Base-by-base conservation (phyloP, 2,113 vertebrate species). In the Cairina moschata region DNA sequence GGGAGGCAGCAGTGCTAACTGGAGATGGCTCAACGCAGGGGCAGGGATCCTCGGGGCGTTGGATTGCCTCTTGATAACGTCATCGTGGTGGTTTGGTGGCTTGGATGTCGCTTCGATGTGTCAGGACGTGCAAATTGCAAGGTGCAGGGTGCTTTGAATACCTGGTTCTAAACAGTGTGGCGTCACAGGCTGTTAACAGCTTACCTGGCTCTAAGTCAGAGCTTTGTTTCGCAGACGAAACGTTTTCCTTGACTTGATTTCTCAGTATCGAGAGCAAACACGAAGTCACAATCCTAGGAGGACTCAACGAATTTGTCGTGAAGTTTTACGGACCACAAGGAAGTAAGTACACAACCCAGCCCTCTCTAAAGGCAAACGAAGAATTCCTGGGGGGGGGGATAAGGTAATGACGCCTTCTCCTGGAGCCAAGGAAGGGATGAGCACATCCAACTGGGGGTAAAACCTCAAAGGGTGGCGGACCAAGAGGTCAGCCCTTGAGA, bases 321-420 rank as follows among this genome's bases (percentile, higher is more conserved):
- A 99, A 99, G 98, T 99, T 99, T 98, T 99, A 99, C 76, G 99
- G 99, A 98, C 99, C 99, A 98, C 99, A 99, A 98, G 99, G 99
- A 99, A 99, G 99, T 99, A 98, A 99, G 99, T 99, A 94, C 11
- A 12, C 17, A 17, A 66, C 17, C 71, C 68, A 62, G n/a, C 48
- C 77, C 79, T 36, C 42, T 66, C 6, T n/a, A 66, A 50, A n/a
- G 66, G 46, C n/a, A 29, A 60, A 5, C 6, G 29, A 12, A 9
- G 38, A 74, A 21, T 86, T 65, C 3, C 2, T 12, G 8, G 56
- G 91, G 67, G 38, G 38, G 68, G 42, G n/a, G 60, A 5, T 1
- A 1, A 16, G 7, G 54, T 20, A 71, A 6, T 82, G 54, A 25
- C 71, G 28, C 62, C 5, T 85, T 40, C 36, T 60, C 71, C 16